phyloP scores from a whole-genome alignment of 2,113 vertebrate genomes.

The Bujurquina vittata region DNA sequence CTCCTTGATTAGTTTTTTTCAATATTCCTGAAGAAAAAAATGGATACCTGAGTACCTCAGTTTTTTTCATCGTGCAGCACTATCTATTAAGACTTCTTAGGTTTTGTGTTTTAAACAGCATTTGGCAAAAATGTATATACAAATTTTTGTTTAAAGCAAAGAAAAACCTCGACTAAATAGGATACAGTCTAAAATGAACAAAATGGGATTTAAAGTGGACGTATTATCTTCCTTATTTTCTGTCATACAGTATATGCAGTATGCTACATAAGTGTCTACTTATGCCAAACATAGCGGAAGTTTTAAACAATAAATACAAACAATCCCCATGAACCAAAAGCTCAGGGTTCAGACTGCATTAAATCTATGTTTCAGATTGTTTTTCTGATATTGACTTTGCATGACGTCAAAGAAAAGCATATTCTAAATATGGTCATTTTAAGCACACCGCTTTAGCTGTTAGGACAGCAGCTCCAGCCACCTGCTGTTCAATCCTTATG shows the following conservation, averaged over 20 bases:
- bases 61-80: no score
- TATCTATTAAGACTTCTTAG: neutral
- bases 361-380: neutral
- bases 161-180: neutral
- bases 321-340: neutral
- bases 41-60: no score
- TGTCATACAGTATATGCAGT: neutral
- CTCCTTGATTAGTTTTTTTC: no score
- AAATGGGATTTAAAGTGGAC: neutral
- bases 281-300: neutral
- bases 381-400: neutral
- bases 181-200: neutral
- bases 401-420: neutral
- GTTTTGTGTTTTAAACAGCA: neutral
- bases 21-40: no score
- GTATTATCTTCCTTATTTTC: neutral
- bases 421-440: slow-evolving; percentile 3
- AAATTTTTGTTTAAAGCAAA: neutral
- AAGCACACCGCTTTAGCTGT: neutral
- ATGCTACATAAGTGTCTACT: neutral
- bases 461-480: neutral
- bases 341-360: neutral
- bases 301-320: neutral
- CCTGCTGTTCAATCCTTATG: neutral
- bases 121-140: neutral